Conservation (phyloP, 2,888 invertebrate genomes). For the Blastobasis adustella region DNA sequence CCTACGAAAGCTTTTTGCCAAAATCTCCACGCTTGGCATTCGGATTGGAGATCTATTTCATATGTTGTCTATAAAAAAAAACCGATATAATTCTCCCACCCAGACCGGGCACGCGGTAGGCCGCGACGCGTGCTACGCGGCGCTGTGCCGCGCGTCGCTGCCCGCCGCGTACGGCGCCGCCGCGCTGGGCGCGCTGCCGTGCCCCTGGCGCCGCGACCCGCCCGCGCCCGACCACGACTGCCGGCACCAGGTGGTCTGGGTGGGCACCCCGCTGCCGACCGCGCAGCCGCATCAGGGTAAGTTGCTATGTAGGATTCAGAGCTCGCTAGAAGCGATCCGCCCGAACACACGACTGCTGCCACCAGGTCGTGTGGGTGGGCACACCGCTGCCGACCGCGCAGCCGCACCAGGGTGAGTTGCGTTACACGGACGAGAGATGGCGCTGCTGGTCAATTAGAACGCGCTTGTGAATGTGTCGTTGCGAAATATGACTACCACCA, state of each 20-base stretch:
- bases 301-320: too few relatives aligned
- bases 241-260: slow-evolving; percentile 96
- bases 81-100: too few relatives aligned
- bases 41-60: too few relatives aligned
- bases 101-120: slow-evolving; percentile 74
- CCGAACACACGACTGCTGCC: slow-evolving; percentile 84
- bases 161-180: slow-evolving; percentile 96
- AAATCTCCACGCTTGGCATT: too few relatives aligned
- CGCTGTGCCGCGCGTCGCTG: slow-evolving; percentile 96
- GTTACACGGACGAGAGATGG: background rate
- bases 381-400: slow-evolving; percentile 93
- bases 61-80: too few relatives aligned
- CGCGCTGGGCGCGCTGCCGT: slow-evolving; percentile 88
- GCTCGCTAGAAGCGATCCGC: slow-evolving; percentile 10
- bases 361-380: slow-evolving; percentile 98
- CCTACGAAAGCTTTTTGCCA: too few relatives aligned
- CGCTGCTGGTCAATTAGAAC: too few relatives aligned
- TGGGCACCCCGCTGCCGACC: slow-evolving; percentile 95
- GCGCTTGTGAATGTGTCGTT: too few relatives aligned
- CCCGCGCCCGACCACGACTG: slow-evolving; percentile 81
- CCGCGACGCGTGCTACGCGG: slow-evolving; percentile 94
- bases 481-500: too few relatives aligned
- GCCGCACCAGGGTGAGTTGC: slow-evolving; percentile 77
- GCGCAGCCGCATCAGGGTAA: slow-evolving; percentile 83
- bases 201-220: slow-evolving; percentile 95